A percentile compares a stretch with the other conserved stretches of the same genome.
These are phyloP conservation scores for Tolmerus cingulatus DNA, from an alignment of 2,888 invertebrate species.

Conservation along the genomic window DNA sequence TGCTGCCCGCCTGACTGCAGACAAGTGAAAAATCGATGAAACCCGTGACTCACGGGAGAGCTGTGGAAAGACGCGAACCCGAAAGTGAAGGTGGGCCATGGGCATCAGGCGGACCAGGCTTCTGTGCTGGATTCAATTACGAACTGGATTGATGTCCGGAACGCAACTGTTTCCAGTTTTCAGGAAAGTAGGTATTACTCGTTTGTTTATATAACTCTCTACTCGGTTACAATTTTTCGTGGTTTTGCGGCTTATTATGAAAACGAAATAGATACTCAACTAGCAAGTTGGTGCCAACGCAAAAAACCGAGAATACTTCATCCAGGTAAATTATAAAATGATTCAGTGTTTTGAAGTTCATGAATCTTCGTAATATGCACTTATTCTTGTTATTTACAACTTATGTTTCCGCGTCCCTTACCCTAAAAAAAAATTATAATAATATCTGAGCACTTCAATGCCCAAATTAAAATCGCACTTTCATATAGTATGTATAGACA, in stretches of 20 bases:
- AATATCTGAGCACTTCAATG: no score
- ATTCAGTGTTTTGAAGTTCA: neutral
- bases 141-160: neutral
- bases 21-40: neutral
- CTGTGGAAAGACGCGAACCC: neutral
- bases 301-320: neutral
- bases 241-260: neutral
- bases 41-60: neutral
- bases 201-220: neutral
- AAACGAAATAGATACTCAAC: neutral
- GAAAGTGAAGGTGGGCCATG: neutral
- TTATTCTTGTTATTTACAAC: neutral
- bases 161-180: neutral
- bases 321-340: neutral
- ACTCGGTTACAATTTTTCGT: neutral
- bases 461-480: no score
- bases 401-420: neutral
- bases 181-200: neutral
- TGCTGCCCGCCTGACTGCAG: neutral
- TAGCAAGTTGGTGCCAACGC: neutral
- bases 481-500: no score
- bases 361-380: neutral
- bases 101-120: neutral
- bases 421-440: no score
- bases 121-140: neutral